Evolutionary conservation across 2,888 invertebrate genomes (phyloP), one percentile per base, ranked within the genome.

Genomic region (Piscicola geometra): DNA sequence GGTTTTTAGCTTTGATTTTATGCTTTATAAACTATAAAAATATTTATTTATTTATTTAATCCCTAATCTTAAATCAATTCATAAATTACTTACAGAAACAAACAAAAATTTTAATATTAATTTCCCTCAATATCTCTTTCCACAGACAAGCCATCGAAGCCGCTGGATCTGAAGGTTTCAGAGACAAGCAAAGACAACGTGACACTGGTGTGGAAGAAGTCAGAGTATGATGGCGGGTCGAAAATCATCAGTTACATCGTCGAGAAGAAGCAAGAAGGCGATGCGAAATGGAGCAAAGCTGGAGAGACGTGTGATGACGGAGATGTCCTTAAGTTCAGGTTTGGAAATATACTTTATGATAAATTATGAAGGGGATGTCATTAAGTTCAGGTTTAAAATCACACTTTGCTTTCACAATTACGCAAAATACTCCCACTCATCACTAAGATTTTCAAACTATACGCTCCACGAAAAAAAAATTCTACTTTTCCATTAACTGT

Each of bases 141-240:
- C 72, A n/a, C 72, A 81, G 81, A 80, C 77, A 80, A 79, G 70
- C 82, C 82, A 21, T 75, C 78, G 21, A 78, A 80, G 60, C 82
- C 82, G 5, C 60, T 75, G 30, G 77, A 78, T 41, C 79, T 81
- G 3, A 77, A 77, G 50, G 72, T 80, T 18, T 33, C 64, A 18
- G 81, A 81, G 25, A 56, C 69, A 28, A 25, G 60, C 56, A 70
- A 72, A 41, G 79, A 79, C 70, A 67, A 76, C 78, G 78, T 82
- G 70, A 76, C 71, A 36, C 52, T 82, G 21, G 76, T 76, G 3
- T 82, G 82, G 82, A 78, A 79, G 25, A 72, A 77, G 33, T 82
- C 82, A 0, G 78, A 77, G 33, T 76, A 74, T 30, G 77, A 80
- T 50, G 80, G 80, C 1, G 80, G 79, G 12, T 35, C 79, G 3